Evolutionary conservation across 1,140 invertebrate species (phyloP).

Genomic region (Drosophila biarmipes): DNA sequence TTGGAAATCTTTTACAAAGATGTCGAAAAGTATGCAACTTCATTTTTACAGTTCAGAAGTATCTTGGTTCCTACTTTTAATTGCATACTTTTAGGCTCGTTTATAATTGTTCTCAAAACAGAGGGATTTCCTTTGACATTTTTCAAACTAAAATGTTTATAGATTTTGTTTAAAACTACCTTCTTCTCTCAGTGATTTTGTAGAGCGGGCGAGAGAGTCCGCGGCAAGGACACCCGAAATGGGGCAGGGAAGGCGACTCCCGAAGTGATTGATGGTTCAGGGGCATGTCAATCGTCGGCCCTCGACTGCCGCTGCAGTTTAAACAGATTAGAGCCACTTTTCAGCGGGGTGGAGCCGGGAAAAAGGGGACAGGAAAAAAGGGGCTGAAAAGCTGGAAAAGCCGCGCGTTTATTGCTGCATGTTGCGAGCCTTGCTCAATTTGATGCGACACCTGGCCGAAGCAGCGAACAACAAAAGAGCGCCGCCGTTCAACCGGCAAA

Average conservation of each 20-base stretch:
- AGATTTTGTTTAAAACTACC: too few species aligned
- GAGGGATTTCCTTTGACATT: too few species aligned
- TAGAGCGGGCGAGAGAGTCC: conserved; percentile 29
- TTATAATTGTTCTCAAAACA: too few species aligned
- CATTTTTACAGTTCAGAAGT: neutral
- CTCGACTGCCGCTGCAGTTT: conserved; percentile 64
- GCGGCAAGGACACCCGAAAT: conserved; percentile 48
- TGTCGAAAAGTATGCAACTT: too few species aligned
- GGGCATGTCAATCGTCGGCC: conserved; percentile 74
- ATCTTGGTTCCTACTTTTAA: too few species aligned
- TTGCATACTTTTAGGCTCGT: too few species aligned
- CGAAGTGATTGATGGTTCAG: conserved; percentile 78
- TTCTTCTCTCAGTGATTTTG: conserved; percentile 8
- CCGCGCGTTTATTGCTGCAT: conserved; percentile 69
- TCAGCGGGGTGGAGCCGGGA: conserved; percentile 19
- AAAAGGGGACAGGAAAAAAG: conserved; percentile 16
- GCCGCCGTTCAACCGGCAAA: conserved; percentile 42
- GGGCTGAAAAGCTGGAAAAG: conserved; percentile 14
- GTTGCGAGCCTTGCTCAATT: conserved; percentile 75
- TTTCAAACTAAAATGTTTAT: neutral
- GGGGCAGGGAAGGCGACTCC: neutral
- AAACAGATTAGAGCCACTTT: conserved; percentile 82
- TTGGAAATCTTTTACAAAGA: too few species aligned
- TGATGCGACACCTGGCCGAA: conserved; percentile 67
- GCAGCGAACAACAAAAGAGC: conserved; percentile 20